phyloP scores from a whole-genome alignment of 2,888 invertebrate genomes.

The Lottia scabra region DNA sequence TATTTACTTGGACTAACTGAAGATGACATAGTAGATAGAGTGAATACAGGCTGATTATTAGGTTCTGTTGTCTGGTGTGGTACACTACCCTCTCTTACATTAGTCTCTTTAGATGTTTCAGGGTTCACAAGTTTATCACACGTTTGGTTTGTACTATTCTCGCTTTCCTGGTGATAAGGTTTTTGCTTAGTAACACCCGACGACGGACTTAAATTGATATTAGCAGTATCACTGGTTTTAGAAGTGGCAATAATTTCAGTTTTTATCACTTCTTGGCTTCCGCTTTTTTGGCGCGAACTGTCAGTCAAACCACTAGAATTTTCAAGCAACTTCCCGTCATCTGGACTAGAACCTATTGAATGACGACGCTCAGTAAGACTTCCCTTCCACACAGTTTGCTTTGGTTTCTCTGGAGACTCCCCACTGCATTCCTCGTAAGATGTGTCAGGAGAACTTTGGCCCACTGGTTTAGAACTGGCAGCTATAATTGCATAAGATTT shows the following conservation, averaged over 20 bases:
- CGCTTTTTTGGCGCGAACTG: constrained; percentile 39
- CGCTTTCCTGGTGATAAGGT: background rate
- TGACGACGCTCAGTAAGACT: constrained; percentile 56
- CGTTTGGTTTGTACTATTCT: background rate
- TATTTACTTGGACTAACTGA: background rate
- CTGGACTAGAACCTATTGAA: constrained; percentile 60
- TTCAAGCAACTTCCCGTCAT: constrained; percentile 36
- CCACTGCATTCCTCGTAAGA: background rate
- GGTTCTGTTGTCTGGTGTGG: background rate
- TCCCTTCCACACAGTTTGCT: constrained; percentile 58
- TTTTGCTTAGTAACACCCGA: background rate
- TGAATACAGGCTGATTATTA: background rate
- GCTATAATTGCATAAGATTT: constrained; percentile 62
- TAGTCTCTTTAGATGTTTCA: too few relatives aligned
- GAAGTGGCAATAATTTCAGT: constrained; percentile 21
- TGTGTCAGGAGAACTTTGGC: constrained; percentile 1
- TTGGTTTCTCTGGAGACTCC: constrained; percentile 32
- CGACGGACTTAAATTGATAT: background rate
- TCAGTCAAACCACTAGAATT: constrained; percentile 23
- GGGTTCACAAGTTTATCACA: background rate
- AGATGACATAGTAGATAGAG: background rate
- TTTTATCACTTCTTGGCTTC: constrained; percentile 43
- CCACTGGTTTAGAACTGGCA: constrained; percentile 42
- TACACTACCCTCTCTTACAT: background rate
- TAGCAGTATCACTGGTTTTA: constrained; percentile 16